Base-by-base conservation (phyloP, 2,888 invertebrate genomes). In the Brachypalpus laphriformis region DNA sequence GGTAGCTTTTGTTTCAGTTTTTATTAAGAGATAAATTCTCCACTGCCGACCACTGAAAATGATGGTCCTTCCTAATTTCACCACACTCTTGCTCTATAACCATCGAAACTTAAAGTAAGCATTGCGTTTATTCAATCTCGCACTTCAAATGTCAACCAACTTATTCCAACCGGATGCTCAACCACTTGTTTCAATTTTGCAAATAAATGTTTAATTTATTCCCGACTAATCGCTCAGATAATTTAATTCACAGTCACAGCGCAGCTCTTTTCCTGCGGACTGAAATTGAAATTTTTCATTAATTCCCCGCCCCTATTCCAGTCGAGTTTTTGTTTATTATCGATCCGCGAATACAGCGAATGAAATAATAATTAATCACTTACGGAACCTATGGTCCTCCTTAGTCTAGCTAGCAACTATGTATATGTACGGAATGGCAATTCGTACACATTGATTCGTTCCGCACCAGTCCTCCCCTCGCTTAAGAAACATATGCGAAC, bases 341-440 rank as follows among this genome's bases (percentile, higher is more conserved):
- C 65, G 71, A 76, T 71, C 28, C 54, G 65, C 71, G 42, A 71
- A 56, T 57, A 22, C 56, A 76, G 37, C 34, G 49, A 76, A 70
- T 71, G 70, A 76, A 71, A 71, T 66, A 65, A 76, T 82, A 75
- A 82, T 82, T 59, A 77, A 82, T 82, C 47, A 65, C 71, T 49
- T 75, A 56, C 42, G 31, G 47, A 20, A 47, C 37, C 28, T 22
- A 14, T 63, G 31, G 47, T 40, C 56, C 22, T 56, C 25, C 68
- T 47, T 37, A 47, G 57, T 51, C 37, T 9, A 40, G 68, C 25
- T 45, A 66, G 20, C 20, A 49, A 14, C 47, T 77, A 16, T 20
- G 59, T 49, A 14, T 40, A 25, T 34, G 54, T 51, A 14, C 16
- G 28, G 37, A 22, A 51, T 56, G 18, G 16, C 31, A n/a, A 25